phyloP scores from a whole-genome alignment of 1,140 invertebrate genomes.

The Atta texana region DNA sequence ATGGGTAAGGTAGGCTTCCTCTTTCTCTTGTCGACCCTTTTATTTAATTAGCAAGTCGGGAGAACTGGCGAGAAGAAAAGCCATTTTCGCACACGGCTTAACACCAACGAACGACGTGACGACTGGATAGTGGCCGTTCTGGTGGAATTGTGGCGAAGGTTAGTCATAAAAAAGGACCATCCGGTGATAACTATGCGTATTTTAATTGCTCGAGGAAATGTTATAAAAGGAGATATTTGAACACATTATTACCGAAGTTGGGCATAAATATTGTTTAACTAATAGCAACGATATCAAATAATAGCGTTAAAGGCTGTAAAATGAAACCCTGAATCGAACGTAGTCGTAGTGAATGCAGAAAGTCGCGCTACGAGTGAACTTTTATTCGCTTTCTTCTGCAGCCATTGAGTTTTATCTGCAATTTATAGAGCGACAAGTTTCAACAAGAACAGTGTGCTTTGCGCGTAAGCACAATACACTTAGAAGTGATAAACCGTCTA shows the following conservation, averaged over 20 bases:
- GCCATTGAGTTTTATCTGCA: background rate
- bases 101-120: background rate
- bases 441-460: background rate
- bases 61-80: slow-evolving; percentile 62
- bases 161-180: slow-evolving; percentile 39
- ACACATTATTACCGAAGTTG: background rate
- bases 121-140: slow-evolving; percentile 22
- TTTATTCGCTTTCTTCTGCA: background rate
- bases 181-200: slow-evolving; percentile 22
- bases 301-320: slow-evolving; percentile 23
- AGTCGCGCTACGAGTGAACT: background rate
- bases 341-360: slow-evolving; percentile 1
- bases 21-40: slow-evolving; percentile 62
- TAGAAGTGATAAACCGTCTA: background rate
- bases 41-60: slow-evolving; percentile 74
- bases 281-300: background rate
- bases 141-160: slow-evolving; percentile 16
- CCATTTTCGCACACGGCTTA: slow-evolving; percentile 67
- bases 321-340: background rate
- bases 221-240: slow-evolving; percentile 24
- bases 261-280: background rate
- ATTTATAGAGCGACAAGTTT: slow-evolving; percentile 14
- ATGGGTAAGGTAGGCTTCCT: slow-evolving; percentile 9
- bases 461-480: background rate
- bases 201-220: slow-evolving; percentile 40